Percentiles rank a stretch among this genome's conserved stretches.
These are phyloP conservation scores for Oophaga sylvatica DNA, from an alignment of 2,797 vertebrate species.

Conservation along the genomic window DNA sequence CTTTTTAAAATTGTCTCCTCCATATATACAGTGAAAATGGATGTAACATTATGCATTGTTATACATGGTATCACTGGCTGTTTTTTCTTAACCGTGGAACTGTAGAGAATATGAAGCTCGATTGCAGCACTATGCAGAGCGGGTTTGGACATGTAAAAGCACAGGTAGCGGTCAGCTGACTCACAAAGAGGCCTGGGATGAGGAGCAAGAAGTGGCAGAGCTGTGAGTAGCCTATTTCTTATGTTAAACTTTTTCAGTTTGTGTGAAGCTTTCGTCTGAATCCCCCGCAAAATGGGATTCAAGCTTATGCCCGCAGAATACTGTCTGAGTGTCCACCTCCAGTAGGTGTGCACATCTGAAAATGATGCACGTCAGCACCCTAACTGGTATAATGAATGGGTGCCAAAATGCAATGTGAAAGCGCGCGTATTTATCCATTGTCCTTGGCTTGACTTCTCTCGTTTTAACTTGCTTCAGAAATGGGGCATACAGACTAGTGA, in stretches of 20 bases:
- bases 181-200: slow-evolving; percentile 98
- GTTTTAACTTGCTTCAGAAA: no score
- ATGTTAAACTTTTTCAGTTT: neutral
- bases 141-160: slow-evolving; percentile 98
- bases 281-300: no score
- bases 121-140: slow-evolving; percentile 85
- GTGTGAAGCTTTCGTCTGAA: neutral
- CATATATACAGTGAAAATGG: neutral
- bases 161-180: slow-evolving; percentile 97
- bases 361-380: no score
- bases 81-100: slow-evolving; percentile 77
- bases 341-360: no score
- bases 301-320: no score
- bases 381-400: no score
- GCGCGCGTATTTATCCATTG: no score
- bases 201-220: slow-evolving; percentile 98
- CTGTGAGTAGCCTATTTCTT: slow-evolving; percentile 83
- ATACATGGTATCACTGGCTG: neutral
- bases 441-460: no score
- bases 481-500: no score
- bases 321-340: no score
- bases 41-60: no score
- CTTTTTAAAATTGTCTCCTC: neutral
- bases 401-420: no score
- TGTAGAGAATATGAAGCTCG: slow-evolving; percentile 93